These are phyloP conservation scores for Zosterops pallidus DNA, from an alignment of 2,113 vertebrate species.

Conservation along the genomic window DNA sequence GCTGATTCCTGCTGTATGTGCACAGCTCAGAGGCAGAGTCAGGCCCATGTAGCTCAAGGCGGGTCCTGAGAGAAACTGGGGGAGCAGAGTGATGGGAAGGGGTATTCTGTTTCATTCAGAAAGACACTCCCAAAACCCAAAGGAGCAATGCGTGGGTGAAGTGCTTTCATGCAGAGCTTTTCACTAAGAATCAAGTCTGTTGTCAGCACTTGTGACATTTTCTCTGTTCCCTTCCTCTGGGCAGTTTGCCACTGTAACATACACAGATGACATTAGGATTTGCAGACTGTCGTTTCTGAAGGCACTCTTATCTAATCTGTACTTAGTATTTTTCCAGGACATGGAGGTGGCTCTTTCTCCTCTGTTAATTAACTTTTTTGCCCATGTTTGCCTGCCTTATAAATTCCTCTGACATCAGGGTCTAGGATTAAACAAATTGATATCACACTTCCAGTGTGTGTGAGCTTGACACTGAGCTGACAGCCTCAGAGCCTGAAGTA, in stretches of 20 bases:
- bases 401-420: slow-evolving; percentile 11
- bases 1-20: not conserved
- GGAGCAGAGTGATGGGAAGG: not conserved
- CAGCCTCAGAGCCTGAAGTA: not conserved
- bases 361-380: slow-evolving; percentile 52
- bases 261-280: slow-evolving; percentile 18
- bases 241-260: slow-evolving; percentile 32
- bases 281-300: slow-evolving; percentile 5
- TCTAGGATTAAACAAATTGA: slow-evolving; percentile 46
- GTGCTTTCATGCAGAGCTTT: not conserved
- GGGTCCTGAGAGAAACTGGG: not conserved
- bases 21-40: not conserved
- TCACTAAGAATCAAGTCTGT: slow-evolving; percentile 11
- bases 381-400: not conserved
- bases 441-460: not conserved
- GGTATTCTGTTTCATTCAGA: not conserved
- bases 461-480: slow-evolving; percentile 7
- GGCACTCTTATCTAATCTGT: not conserved
- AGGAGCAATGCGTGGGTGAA: slow-evolving; percentile 3
- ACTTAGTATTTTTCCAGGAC: slow-evolving; percentile 19
- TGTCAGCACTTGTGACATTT: slow-evolving; percentile 34
- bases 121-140: not conserved
- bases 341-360: not conserved
- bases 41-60: not conserved
- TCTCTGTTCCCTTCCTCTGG: slow-evolving; percentile 28